Conservation (phyloP, 2,113 vertebrate genomes). For the Seriola dumerili region DNA sequence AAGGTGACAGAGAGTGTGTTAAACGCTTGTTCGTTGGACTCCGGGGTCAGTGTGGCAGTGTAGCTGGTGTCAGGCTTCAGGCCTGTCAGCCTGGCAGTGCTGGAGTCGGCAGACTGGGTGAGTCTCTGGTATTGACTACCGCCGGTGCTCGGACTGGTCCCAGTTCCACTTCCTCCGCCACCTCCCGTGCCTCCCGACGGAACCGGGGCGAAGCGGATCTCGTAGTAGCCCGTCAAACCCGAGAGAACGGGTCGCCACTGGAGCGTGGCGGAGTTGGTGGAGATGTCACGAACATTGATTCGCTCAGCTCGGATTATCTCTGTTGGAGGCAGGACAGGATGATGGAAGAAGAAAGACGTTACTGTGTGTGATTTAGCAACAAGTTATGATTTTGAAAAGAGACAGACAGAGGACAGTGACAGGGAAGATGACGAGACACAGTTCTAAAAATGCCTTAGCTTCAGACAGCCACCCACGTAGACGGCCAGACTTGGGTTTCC, state of each 20-base stretch:
- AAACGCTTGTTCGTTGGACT: slow-evolving; percentile 85
- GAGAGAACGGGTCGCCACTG: slow-evolving; percentile 89
- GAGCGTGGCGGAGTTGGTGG: slow-evolving; percentile 87
- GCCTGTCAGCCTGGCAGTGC: slow-evolving; percentile 75
- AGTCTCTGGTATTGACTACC: slow-evolving; percentile 71
- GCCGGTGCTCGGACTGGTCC: slow-evolving; percentile 77
- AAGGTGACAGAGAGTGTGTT: slow-evolving; percentile 86
- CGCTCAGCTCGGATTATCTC: slow-evolving; percentile 88
- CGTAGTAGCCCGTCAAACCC: slow-evolving; percentile 84
- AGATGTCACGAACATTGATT: slow-evolving; percentile 87
- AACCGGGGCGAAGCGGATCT: slow-evolving; percentile 84
- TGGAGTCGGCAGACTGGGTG: slow-evolving; percentile 83
- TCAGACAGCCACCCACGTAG: slow-evolving; percentile 53
- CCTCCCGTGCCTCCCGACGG: slow-evolving; percentile 36
- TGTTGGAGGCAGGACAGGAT: slow-evolving; percentile 63
- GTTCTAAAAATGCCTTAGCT: slow-evolving; percentile 49
- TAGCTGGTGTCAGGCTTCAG: slow-evolving; percentile 91
- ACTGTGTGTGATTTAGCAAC: neutral
- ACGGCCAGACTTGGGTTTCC: slow-evolving; percentile 59
- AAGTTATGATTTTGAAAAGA: slow-evolving; percentile 11
- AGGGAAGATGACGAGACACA: slow-evolving; percentile 10
- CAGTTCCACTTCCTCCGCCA: neutral
- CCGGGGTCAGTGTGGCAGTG: slow-evolving; percentile 86
- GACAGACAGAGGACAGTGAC: neutral
- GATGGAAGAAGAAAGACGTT: neutral